Conservation (phyloP, 2,113 vertebrate species). For the Erythrolamprus reginae region DNA sequence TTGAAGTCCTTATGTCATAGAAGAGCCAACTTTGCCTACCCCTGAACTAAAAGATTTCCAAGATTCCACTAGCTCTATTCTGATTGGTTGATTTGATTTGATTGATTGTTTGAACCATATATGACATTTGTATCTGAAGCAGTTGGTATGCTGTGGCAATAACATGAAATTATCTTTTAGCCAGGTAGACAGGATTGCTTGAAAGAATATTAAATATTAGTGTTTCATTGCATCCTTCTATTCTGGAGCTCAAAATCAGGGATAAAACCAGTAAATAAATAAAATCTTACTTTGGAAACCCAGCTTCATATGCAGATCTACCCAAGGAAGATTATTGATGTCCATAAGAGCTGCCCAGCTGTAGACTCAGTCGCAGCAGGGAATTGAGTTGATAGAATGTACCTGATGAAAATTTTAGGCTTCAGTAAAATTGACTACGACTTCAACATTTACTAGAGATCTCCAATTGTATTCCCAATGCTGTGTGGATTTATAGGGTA, state of each 20-base stretch:
- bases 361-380: not conserved
- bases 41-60: not conserved
- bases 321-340: not conserved
- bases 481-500: not conserved
- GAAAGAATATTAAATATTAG: not conserved
- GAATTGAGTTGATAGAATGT: not conserved
- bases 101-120: slow-evolving; percentile 6
- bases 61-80: not conserved
- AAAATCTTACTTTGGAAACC: not conserved
- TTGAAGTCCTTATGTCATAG: too few relatives aligned
- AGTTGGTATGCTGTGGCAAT: not conserved
- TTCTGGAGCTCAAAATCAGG: not conserved
- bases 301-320: not conserved
- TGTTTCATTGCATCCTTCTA: not conserved
- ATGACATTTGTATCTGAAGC: slow-evolving; percentile 22
- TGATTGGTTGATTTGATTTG: not conserved
- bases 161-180: not conserved
- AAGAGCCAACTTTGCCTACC: too few relatives aligned
- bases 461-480: not conserved
- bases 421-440: not conserved
- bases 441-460: not conserved
- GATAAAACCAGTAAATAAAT: not conserved
- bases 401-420: not conserved
- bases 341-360: not conserved
- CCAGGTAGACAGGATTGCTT: not conserved